These are phyloP conservation scores for Cyphomyrmex costatus DNA, from an alignment of 1,140 invertebrate species.

Conservation along the genomic window DNA sequence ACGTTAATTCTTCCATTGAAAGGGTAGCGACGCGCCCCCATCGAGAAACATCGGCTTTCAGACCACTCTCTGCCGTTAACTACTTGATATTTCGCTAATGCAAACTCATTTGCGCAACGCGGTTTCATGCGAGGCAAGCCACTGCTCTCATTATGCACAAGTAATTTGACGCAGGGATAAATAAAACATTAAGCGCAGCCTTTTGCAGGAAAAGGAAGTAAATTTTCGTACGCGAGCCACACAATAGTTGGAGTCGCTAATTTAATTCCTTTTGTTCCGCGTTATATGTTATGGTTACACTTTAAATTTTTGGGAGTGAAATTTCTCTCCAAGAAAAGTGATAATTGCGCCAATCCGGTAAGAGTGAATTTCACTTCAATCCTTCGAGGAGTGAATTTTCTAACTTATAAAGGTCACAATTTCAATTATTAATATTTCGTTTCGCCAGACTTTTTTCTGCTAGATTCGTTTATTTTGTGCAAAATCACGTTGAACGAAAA, in stretches of 20 bases:
- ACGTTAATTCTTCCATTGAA: constrained; percentile 60
- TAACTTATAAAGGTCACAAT: too few relatives aligned
- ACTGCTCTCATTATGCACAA: constrained; percentile 44
- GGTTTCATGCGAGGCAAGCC: constrained; percentile 21
- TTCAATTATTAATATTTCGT: too few relatives aligned
- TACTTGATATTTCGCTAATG: constrained; percentile 56
- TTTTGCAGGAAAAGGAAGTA: not conserved
- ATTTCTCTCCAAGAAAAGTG: too few relatives aligned
- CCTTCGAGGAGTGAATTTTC: too few relatives aligned
- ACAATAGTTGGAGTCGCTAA: constrained; percentile 45
- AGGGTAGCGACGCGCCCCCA: not conserved
- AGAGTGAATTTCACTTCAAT: too few relatives aligned
- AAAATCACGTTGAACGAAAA: too few relatives aligned
- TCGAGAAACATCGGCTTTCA: constrained; percentile 24
- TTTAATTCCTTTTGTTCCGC: constrained; percentile 22
- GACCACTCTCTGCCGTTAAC: constrained; percentile 32
- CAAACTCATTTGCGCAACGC: constrained; percentile 53
- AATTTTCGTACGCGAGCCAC: constrained; percentile 9
- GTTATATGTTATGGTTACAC: not conserved
- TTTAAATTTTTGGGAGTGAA: too few relatives aligned
- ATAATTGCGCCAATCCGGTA: too few relatives aligned
- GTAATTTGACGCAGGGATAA: constrained; percentile 58
- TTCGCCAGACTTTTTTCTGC: too few relatives aligned
- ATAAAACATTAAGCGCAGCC: constrained; percentile 56
- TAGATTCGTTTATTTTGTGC: too few relatives aligned